Evolutionary conservation across 2,888 invertebrate genomes (phyloP), one percentile per base, ranked within the genome.

Genomic region (Pollenia angustigena): DNA sequence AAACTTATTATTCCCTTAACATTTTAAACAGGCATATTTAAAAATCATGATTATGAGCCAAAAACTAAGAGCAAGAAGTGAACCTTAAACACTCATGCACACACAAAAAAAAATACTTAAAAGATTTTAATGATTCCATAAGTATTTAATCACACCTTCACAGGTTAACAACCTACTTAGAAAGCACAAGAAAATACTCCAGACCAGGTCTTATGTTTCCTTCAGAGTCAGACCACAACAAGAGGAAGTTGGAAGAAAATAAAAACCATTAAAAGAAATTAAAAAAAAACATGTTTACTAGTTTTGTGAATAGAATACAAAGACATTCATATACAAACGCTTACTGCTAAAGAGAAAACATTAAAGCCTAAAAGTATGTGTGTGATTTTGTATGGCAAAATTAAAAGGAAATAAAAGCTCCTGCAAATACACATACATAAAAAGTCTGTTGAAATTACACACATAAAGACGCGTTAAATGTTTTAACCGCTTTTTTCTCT

Each of bases 71-170:
- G 52, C n/a, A 66, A 23, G 16, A 7, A 4, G 3, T 16, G 16
- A 68, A 56, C 3, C 10, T 40, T 18, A 74, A 44, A 18, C 9
- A 40, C 16, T 42, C 40, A 44, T 62, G 0, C n/a, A 64, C 68
- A 14, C 4, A 23, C 18, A 23, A 23, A 1, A 68, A 12, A 7
- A 62, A 64, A n/a, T 7, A 62, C 52, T 64, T 62, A 46, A 69
- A 75, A 52, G 9, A 2, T 58, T 80, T 80, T 80, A 86, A 86
- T 80, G 80, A 83, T 76, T 76, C 81, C 81, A 64, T 48, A 81
- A 87, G 84, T 81, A 84, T 81, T 84, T 84, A 87, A 84, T 87
- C 62, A 87, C 81, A 87, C 84, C 81, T 74, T 62, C 81, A 78
- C 62, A 84, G 84, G 87, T 87, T 84, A 87, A 87, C 84, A 87